Conservation (phyloP, 2,888 invertebrate genomes). For the Himalopsyche japonica region DNA sequence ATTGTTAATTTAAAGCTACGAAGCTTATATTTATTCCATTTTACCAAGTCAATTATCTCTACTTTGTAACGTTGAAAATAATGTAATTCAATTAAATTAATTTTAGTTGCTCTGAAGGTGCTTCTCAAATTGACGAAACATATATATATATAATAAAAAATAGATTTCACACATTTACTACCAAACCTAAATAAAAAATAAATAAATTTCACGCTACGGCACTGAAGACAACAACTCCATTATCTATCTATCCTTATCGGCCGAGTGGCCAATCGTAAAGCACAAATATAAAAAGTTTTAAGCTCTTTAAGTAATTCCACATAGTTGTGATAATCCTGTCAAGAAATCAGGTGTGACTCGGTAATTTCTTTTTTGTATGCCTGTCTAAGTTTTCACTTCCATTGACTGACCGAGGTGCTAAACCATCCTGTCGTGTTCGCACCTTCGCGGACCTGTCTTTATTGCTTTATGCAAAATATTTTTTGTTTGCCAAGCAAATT, state of each 20-base stretch:
- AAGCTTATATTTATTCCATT: too few species aligned
- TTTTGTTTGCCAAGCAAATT: constrained; percentile 27
- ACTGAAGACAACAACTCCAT: neutral
- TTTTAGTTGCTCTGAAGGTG: too few species aligned
- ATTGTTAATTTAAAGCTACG: too few species aligned
- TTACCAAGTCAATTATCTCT: too few species aligned
- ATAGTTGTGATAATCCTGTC: neutral
- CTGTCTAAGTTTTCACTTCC: neutral
- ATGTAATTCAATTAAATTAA: too few species aligned
- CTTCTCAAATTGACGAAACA: too few species aligned
- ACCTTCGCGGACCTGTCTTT: neutral
- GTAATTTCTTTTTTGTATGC: neutral
- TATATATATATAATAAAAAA: too few species aligned
- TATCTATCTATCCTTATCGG: neutral
- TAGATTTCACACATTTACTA: too few species aligned
- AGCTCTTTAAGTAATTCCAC: neutral
- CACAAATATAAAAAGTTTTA: neutral
- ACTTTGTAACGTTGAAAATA: too few species aligned
- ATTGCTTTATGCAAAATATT: constrained; percentile 17
- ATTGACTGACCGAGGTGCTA: neutral
- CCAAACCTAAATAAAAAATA: too few species aligned
- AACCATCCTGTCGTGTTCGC: neutral
- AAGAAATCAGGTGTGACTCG: neutral
- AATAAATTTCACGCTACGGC: too few species aligned
- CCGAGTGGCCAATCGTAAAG: neutral